Base-by-base conservation (phyloP, 2,888 invertebrate species). In the Seira musarum region DNA sequence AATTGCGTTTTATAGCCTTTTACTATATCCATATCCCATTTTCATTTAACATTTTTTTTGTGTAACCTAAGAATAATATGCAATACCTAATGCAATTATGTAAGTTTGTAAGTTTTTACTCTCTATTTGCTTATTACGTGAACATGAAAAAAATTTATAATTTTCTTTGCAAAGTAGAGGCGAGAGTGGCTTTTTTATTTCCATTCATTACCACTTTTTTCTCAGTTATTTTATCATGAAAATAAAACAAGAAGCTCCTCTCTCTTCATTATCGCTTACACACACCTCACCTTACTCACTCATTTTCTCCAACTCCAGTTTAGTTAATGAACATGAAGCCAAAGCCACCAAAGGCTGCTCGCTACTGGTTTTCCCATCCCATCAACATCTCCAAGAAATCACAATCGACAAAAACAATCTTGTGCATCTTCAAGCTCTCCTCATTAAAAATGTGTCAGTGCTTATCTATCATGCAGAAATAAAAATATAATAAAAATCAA, bases 361-460 rank as follows among this genome's bases (percentile, higher is more conserved):
- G 78, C 78, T 78, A 78, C 78, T 78, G 78, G 78, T 78, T 78
- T 78, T 78, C 78, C 78, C 71, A 78, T 78, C 66, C 66, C 71
- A 71, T 40, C 30, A 8, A 25, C 19, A 19, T 30, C n/a, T 24
- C 19, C 65, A 24, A n/a, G n/a, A n/a, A n/a, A n/a, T n/a, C n/a
- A n/a, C n/a, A n/a, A n/a, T n/a, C n/a, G n/a, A n/a, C n/a, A n/a
- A n/a, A n/a, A 63, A 63, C 63, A 10, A 63, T 24, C 24, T 46
- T 46, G 17, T 13, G 3, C n/a, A 57, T 61, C 63, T 66, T 40
- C 24, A 6, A n/a, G 17, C 65, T 63, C 49, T 71, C 19, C 78
- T 78, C 71, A 78, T 78, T 78, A 78, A 78, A 78, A 78, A 71
- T 78, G 71, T 78, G 78, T 78, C 78, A 78, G 78, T 61, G 77